Conservation (phyloP, 2,797 vertebrate genomes). For the Oreochromis mossambicus region DNA sequence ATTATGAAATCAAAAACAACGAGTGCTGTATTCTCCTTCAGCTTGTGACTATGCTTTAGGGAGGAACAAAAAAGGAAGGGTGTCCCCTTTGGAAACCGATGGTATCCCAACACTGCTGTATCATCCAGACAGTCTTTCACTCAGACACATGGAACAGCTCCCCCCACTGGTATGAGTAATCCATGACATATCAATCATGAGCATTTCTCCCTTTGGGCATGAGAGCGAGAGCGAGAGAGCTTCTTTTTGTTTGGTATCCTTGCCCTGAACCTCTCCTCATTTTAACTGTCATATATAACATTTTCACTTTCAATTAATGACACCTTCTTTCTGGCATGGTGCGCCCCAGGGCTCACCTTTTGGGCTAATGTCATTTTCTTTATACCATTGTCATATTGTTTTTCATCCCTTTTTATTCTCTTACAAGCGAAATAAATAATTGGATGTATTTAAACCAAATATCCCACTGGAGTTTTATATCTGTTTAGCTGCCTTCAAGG, state of each 20-base stretch:
- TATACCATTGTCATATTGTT: slow-evolving; percentile 1
- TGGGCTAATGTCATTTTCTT: slow-evolving; percentile 1
- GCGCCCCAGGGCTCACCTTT: slow-evolving; percentile 38
- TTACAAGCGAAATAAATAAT: neutral
- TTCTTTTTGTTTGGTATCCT: slow-evolving; percentile 11
- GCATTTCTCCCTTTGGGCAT: neutral
- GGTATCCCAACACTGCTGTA: neutral
- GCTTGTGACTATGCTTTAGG: slow-evolving; percentile 35
- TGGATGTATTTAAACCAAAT: neutral
- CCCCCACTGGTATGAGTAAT: slow-evolving; percentile 52
- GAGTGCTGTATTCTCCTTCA: slow-evolving; percentile 1
- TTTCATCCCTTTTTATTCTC: neutral
- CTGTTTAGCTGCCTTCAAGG: neutral
- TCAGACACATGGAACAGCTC: slow-evolving; percentile 55
- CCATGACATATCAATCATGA: slow-evolving; percentile 39
- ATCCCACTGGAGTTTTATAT: neutral
- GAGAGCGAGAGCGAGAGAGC: slow-evolving; percentile 3
- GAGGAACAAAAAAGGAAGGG: neutral
- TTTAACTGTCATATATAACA: slow-evolving; percentile 35
- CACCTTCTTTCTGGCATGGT: neutral
- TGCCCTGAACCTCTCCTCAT: slow-evolving; percentile 10
- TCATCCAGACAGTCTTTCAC: neutral
- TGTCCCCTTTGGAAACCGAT: neutral
- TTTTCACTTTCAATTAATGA: slow-evolving; percentile 21
- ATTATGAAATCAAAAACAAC: slow-evolving; percentile 15